These are phyloP conservation scores for Urosaurus nigricauda DNA, from an alignment of 2,797 vertebrate species.

Conservation along the genomic window DNA sequence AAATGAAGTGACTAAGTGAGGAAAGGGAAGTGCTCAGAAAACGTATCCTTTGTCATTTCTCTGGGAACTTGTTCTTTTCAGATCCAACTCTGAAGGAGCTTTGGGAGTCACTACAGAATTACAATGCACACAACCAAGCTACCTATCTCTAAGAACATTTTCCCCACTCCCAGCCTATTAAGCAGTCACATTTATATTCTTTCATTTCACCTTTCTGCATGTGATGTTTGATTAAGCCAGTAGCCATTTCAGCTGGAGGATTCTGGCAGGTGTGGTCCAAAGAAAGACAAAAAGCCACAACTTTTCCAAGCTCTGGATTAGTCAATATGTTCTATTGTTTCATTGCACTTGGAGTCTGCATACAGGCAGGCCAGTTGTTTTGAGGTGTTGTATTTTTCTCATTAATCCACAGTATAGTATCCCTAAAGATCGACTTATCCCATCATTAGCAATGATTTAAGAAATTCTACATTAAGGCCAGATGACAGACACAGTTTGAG, in stretches of 20 bases:
- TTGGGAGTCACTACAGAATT: too few species aligned
- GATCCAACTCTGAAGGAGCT: background rate
- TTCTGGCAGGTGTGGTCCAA: too few species aligned
- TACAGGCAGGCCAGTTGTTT: background rate
- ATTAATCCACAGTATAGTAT: background rate
- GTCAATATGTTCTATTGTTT: background rate
- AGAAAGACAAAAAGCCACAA: too few species aligned
- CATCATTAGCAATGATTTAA: background rate
- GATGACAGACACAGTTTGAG: background rate
- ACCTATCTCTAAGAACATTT: background rate
- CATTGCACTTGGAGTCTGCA: background rate
- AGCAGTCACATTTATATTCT: background rate
- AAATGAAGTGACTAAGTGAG: background rate
- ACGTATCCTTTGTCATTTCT: background rate
- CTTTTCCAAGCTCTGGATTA: too few species aligned
- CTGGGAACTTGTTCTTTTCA: constrained; percentile 5
- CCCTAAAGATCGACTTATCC: background rate
- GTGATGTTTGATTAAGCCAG: background rate
- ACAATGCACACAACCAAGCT: background rate
- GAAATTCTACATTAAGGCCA: background rate
- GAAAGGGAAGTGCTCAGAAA: background rate
- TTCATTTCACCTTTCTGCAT: background rate
- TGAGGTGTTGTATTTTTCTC: background rate
- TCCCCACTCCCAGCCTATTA: background rate
- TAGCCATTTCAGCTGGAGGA: too few species aligned